Conservation (phyloP, 2,888 invertebrate genomes). For the Teleogryllus oceanicus region DNA sequence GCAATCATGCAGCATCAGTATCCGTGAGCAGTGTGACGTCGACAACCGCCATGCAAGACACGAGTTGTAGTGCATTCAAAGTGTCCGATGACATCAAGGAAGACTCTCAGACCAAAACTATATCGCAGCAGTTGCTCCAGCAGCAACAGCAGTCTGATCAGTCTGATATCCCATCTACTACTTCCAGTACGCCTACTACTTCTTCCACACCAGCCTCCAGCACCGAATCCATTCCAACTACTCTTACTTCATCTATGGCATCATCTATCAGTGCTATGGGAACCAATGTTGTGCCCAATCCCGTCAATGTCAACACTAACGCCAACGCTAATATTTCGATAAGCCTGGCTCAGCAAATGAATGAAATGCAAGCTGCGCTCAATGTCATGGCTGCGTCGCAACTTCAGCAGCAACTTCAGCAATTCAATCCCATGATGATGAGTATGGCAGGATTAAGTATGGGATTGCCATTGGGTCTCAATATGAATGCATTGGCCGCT, state of each 20-base stretch:
- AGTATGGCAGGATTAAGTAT: constrained; percentile 73
- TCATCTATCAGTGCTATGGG: constrained; percentile 38
- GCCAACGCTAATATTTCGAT: constrained; percentile 46
- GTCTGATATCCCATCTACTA: constrained; percentile 48
- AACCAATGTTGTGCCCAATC: constrained; percentile 41
- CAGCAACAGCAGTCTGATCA: constrained; percentile 41
- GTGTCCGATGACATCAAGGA: background rate
- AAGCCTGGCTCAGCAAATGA: constrained; percentile 69
- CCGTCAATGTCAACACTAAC: constrained; percentile 36
- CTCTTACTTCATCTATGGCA: constrained; percentile 50
- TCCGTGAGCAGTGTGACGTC: constrained; percentile 32
- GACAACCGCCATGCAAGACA: constrained; percentile 24
- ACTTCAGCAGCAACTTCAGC: constrained; percentile 74
- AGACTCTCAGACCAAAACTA: constrained; percentile 44
- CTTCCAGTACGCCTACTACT: constrained; percentile 59
- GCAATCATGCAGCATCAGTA: constrained; percentile 38
- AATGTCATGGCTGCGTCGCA: constrained; percentile 72
- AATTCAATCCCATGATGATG: constrained; percentile 85
- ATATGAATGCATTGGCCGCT: constrained; percentile 78
- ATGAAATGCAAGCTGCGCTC: constrained; percentile 79
- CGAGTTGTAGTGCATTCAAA: constrained; percentile 22
- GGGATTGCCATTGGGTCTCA: constrained; percentile 74
- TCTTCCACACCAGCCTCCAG: constrained; percentile 60
- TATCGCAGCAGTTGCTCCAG: constrained; percentile 50
- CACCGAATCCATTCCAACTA: constrained; percentile 55